A percentile compares a stretch with the other conserved stretches of the same genome.
Conservation (phyloP, 2,888 invertebrate genomes). For the Caenorhabditis sp. region DNA sequence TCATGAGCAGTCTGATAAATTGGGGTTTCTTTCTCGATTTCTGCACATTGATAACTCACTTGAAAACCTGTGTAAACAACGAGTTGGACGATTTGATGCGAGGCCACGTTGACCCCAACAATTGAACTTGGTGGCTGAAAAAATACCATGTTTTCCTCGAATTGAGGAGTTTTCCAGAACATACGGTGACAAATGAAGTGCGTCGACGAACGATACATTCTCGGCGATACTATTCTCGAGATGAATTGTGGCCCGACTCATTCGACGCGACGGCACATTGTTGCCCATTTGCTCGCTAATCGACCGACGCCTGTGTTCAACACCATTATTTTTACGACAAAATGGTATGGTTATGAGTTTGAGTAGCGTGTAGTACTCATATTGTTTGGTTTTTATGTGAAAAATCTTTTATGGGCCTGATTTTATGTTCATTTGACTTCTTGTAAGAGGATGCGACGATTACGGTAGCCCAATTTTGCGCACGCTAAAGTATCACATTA, state of each 20-base stretch:
- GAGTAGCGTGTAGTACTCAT: too few relatives aligned
- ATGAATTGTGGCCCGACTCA: constrained; percentile 40
- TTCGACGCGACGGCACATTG: constrained; percentile 35
- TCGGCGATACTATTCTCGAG: constrained; percentile 33
- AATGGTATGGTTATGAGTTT: too few relatives aligned
- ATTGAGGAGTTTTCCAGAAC: not conserved
- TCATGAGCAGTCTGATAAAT: constrained; percentile 34
- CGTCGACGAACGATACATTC: constrained; percentile 36
- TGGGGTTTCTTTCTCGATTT: not conserved
- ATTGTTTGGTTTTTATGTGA: not conserved
- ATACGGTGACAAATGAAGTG: constrained; percentile 35
- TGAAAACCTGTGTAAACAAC: constrained; percentile 62
- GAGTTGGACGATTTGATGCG: constrained; percentile 50
- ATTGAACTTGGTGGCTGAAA: constrained; percentile 62
- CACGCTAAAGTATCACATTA: too few relatives aligned
- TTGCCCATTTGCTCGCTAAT: constrained; percentile 45
- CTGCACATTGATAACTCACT: constrained; percentile 24
- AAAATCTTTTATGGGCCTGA: not conserved
- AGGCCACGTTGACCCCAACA: constrained; percentile 65
- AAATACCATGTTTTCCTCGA: not conserved
- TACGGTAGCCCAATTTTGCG: too few relatives aligned
- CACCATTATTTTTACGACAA: constrained; percentile 11
- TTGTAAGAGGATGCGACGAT: not conserved
- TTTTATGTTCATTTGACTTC: not conserved
- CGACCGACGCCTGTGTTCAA: constrained; percentile 29